Evolutionary conservation across 2,113 vertebrate genomes (phyloP), one percentile per base, ranked within the genome.

Genomic region (Paradoxurus hermaphroditus): DNA sequence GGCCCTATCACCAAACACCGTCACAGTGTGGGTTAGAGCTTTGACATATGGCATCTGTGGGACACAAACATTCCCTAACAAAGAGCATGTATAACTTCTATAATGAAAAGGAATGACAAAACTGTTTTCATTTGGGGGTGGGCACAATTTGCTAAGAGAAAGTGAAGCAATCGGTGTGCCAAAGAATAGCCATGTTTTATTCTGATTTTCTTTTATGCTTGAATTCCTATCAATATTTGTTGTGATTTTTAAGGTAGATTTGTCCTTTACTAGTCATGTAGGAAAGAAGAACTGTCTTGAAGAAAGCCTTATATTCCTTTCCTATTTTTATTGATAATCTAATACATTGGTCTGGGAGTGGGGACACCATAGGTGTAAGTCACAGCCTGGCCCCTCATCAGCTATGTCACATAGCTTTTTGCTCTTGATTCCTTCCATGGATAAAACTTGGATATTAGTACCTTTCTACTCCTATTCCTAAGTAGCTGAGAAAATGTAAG

Each of bases 121-220:
- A 14, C 0, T 86, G 53, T 51, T 94, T 46, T 67, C 27, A 82
- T 72, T 91, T 79, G 46, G 51, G 41, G 29, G 31, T 7, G 1
- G 6, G 78, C 8, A 93, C 75, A 94, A 23, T 65, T 56, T 53
- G 14, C 14, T n/a, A 31, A 94, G 29, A 84, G 39, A 25, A 36
- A 81, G 31, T 51, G 73, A 86, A 25, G 10, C 2, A 36, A n/a
- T 68, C 29, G 78, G 27, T 68, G 15, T 27, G 25, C 29, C 62
- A 73, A 27, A 84, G 19, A 65, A 41, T 46, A 25, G 16, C n/a
- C 3, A 31, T 39, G 2, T n/a, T 86, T 91, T 77, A 0, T 90
- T 92, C 78, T 91, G 81, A 51, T 73, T 90, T 94, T 73, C 53
- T 78, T 96, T 97, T 95, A 39, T 23, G 19, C 51, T 79, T 97